Percentiles rank a stretch among this genome's conserved stretches.
These are phyloP conservation scores for Lepidotrigona ventralis DNA, from an alignment of 1,140 invertebrate species.

Conservation along the genomic window DNA sequence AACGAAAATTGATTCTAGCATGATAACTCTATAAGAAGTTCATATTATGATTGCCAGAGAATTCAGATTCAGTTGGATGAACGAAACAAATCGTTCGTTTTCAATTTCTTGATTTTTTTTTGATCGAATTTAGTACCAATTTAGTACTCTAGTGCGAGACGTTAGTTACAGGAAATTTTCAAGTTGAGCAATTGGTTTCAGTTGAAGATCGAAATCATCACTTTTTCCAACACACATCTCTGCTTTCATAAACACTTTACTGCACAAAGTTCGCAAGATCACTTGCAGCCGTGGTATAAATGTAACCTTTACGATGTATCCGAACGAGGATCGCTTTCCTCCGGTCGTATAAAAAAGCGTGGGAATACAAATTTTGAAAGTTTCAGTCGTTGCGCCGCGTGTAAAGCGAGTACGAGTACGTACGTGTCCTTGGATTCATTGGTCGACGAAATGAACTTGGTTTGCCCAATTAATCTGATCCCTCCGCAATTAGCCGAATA, in stretches of 20 bases:
- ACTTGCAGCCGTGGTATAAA: not conserved
- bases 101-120: no score
- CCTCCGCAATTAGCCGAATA: not conserved
- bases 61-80: conserved; percentile 7
- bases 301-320: not conserved
- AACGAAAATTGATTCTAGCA: not conserved
- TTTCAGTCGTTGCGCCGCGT: not conserved
- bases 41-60: not conserved
- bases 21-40: not conserved
- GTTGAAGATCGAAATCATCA: no score
- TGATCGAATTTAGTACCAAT: no score
- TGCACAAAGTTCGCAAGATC: not conserved
- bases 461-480: not conserved
- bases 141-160: no score
- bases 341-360: not conserved
- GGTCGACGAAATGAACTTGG: not conserved
- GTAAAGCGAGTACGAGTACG: not conserved
- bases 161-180: no score
- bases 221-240: no score
- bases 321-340: not conserved
- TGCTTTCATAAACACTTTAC: no score
- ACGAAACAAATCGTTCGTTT: no score
- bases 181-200: no score
- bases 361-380: not conserved
- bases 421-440: not conserved